A percentile compares a stretch with the other conserved stretches of the same genome.
Conservation (phyloP, 2,888 invertebrate species). For the Diplolepis rosae region DNA sequence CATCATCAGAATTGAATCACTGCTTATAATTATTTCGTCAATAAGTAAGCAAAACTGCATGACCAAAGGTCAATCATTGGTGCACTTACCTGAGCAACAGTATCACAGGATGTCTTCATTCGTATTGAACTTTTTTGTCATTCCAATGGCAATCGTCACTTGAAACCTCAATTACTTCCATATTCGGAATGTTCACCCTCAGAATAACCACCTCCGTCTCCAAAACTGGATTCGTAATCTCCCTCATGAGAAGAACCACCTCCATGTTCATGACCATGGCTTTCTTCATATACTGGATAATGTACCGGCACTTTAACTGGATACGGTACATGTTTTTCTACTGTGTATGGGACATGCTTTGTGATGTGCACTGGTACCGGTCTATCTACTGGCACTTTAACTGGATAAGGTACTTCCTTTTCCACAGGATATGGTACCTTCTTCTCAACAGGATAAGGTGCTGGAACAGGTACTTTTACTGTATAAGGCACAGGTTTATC, state of each 20-base stretch:
- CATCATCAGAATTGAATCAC: background rate
- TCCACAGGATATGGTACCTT: slow-evolving; percentile 80
- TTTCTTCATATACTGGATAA: slow-evolving; percentile 75
- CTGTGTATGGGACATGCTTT: slow-evolving; percentile 65
- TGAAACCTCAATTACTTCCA: background rate
- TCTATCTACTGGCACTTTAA: slow-evolving; percentile 74
- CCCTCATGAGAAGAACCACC: slow-evolving; percentile 40
- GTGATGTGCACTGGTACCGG: slow-evolving; percentile 73
- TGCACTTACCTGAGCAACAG: slow-evolving; percentile 3
- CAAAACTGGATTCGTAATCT: slow-evolving; percentile 45
- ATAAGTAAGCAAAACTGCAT: slow-evolving; percentile 1
- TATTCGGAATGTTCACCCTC: slow-evolving; percentile 35
- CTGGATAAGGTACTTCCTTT: slow-evolving; percentile 76
- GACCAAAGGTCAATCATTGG: background rate
- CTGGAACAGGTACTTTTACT: slow-evolving; percentile 70
- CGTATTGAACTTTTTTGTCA: no score
- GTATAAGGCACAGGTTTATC: slow-evolving; percentile 74
- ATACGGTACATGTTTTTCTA: slow-evolving; percentile 78
- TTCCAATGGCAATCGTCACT: slow-evolving; percentile 17
- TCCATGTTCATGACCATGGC: slow-evolving; percentile 45
- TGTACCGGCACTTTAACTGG: slow-evolving; percentile 82
- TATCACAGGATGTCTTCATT: slow-evolving; percentile 18
- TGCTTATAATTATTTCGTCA: slow-evolving; percentile 10
- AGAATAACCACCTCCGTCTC: slow-evolving; percentile 35
- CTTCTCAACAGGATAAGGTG: slow-evolving; percentile 76